phyloP scores from a whole-genome alignment of 2,113 vertebrate species.

The Meriones unguiculatus region DNA sequence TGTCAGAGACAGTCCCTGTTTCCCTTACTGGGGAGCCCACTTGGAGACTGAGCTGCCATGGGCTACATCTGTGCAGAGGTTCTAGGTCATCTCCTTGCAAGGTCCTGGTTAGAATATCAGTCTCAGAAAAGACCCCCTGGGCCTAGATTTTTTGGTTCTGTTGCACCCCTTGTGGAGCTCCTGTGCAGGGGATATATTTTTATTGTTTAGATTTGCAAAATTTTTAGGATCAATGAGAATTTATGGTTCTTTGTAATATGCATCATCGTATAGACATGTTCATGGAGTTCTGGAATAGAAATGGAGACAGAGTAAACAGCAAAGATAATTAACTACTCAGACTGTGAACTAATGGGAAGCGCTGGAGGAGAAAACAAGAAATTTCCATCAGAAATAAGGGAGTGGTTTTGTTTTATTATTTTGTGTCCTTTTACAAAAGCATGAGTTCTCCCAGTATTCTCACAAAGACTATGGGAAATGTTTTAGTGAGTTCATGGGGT shows the following conservation, averaged over 20 bases:
- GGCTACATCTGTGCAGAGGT: too few relatives aligned
- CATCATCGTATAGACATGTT: slow-evolving; percentile 51
- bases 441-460: slow-evolving; percentile 35
- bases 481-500: slow-evolving; percentile 52
- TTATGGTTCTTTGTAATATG: slow-evolving; percentile 72
- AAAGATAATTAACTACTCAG: slow-evolving; percentile 54
- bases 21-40: too few relatives aligned
- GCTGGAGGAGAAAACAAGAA: slow-evolving; percentile 53
- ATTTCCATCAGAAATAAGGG: slow-evolving; percentile 69
- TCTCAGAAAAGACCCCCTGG: too few relatives aligned
- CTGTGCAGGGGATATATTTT: neutral
- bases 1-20: too few relatives aligned
- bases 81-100: too few relatives aligned
- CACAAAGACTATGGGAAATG: slow-evolving; percentile 55
- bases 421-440: slow-evolving; percentile 67
- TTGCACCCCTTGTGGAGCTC: too few relatives aligned
- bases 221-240: slow-evolving; percentile 76
- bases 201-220: slow-evolving; percentile 65
- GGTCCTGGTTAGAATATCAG: too few relatives aligned
- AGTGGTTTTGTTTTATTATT: slow-evolving; percentile 62
- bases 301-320: slow-evolving; percentile 50
- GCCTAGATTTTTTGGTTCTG: too few relatives aligned
- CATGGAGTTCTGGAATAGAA: slow-evolving; percentile 60
- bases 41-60: too few relatives aligned
- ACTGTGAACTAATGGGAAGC: slow-evolving; percentile 33